Evolutionary conservation across 2,113 vertebrate genomes (phyloP).

Genomic region (Dasyurus viverrinus): DNA sequence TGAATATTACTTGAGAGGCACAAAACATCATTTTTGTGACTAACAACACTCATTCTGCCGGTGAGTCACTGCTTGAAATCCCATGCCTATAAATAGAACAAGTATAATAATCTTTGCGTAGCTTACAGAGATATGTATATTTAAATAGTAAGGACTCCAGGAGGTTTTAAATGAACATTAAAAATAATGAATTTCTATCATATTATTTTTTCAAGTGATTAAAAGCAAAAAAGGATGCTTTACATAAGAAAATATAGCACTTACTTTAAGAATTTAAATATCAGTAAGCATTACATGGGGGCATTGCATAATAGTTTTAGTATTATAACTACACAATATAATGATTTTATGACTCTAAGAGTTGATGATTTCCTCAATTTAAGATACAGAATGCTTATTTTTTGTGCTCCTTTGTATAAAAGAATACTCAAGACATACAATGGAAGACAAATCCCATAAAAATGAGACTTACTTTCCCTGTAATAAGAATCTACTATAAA

Average conservation of each 20-base stretch:
- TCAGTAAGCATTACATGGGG: too few relatives aligned
- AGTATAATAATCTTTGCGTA: background rate
- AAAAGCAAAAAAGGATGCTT: background rate
- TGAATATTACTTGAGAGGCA: background rate
- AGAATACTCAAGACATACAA: conserved; percentile 1
- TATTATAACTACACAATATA: background rate
- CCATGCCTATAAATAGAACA: background rate
- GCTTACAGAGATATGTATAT: background rate
- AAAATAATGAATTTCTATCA: background rate
- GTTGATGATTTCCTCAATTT: background rate
- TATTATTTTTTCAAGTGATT: background rate
- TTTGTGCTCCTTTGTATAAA: background rate
- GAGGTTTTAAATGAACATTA: background rate
- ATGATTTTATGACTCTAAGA: background rate
- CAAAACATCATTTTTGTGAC: background rate
- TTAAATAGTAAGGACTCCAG: background rate
- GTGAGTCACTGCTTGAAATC: background rate
- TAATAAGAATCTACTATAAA: background rate
- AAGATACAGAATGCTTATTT: background rate
- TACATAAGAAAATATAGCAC: background rate
- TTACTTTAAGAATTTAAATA: background rate
- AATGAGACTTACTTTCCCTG: background rate
- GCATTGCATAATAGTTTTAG: background rate
- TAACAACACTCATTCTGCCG: background rate
- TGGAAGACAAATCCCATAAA: background rate